Base-by-base conservation (phyloP, 2,113 vertebrate species). In the Centropristis striata region DNA sequence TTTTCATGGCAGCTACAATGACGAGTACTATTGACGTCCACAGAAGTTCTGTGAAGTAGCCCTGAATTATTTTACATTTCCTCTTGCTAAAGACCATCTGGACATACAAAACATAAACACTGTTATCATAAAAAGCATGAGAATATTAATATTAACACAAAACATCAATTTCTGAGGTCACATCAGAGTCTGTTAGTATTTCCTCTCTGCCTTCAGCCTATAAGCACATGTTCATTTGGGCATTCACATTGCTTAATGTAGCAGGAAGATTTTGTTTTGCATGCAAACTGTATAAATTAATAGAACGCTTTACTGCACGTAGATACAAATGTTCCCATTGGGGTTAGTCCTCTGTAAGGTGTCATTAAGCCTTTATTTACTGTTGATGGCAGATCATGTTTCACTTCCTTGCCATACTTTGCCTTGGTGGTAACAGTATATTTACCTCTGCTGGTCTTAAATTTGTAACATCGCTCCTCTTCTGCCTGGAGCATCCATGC, bases 311-410 rank as follows among this genome's bases (percentile, higher is more conserved):
- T 67, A 6, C 39, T 10, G 3, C 41, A 59, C 20, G 16, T 61
- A 27, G 42, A 78, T 60, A 58, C 41, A 67, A 60, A 77, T 63
- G 54, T 28, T 66, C 42, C 25, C 49, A 20, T 23, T 32, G 42
- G 11, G 57, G 10, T 8, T 64, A 61, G 37, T 68, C 41, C 14
- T 72, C 51, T 81, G 32, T 80, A 65, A 44, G 44, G 36, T 61
- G 50, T 69, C 67, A 55, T 66, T 80, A 64, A 64, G 39, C n/a
- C 11, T 74, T 81, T 65, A 78, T 83, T 87, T 90, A 81, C 67
- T 71, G 32, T 71, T 76, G 44, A 84, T 73, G 28, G 54, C 53
- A 5, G 32, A 61, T 78, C 72, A 39, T 84, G 73, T 68, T 92
- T 88, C 70, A 50, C 53, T 70, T 83, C 36, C 53, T 75, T 71